Evolutionary conservation across 2,113 vertebrate genomes (phyloP).

Genomic region (Poeciliopsis prolifica): DNA sequence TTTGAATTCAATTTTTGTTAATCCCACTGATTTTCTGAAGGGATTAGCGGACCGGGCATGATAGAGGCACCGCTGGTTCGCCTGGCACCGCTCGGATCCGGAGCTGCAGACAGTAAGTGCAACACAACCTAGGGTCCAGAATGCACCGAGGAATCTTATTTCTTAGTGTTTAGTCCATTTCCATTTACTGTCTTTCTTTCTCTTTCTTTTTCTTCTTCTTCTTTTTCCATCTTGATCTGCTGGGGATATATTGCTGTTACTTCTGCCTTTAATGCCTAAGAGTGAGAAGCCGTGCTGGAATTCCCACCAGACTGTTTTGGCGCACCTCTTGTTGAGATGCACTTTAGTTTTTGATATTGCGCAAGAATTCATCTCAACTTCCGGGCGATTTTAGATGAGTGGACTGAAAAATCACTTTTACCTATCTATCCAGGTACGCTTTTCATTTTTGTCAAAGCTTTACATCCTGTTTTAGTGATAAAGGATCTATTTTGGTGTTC

Average conservation of each 20-base stretch:
- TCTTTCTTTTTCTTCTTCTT: neutral
- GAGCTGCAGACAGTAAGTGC: constrained; percentile 23
- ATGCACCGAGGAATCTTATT: constrained; percentile 7
- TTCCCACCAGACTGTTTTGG: neutral
- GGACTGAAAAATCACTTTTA: constrained; percentile 8
- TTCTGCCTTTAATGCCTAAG: neutral
- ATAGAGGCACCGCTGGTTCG: constrained; percentile 64
- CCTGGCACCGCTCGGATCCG: constrained; percentile 28
- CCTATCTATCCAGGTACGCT: constrained; percentile 28
- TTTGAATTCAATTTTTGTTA: constrained; percentile 65
- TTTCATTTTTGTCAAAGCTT: neutral
- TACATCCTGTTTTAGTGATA: neutral
- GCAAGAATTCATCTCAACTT: constrained; percentile 32
- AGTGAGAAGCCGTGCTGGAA: constrained; percentile 9
- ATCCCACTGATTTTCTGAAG: constrained; percentile 79
- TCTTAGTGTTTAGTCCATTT: too few species aligned
- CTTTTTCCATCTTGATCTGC: neutral
- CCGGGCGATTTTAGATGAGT: neutral
- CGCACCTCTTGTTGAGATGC: constrained; percentile 26
- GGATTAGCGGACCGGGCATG: constrained; percentile 80
- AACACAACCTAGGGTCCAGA: constrained; percentile 18
- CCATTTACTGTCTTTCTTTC: neutral
- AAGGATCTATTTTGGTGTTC: too few species aligned
- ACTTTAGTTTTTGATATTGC: constrained; percentile 27
- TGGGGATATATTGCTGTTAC: neutral